A percentile compares a stretch with the other conserved stretches of the same genome.
These are phyloP conservation scores for Theonella swinhoei DNA, from an alignment of 37 sponge, comb jelly and placozoan genomes.

Conservation along the genomic window DNA sequence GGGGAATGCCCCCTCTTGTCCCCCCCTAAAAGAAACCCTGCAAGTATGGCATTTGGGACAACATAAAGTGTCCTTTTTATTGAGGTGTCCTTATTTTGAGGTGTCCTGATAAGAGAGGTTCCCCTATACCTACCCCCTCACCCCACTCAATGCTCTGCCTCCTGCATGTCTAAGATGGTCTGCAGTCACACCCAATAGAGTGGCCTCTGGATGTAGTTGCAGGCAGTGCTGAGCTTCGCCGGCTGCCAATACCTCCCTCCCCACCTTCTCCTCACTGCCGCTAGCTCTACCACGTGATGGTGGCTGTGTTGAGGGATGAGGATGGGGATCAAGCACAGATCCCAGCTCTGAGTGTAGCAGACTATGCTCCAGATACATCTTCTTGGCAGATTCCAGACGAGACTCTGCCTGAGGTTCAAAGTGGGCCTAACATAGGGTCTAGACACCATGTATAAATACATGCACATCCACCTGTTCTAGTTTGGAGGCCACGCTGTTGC, in stretches of 20 bases:
- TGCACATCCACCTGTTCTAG: neutral
- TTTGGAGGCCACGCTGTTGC: neutral
- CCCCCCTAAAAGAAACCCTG: too few species aligned
- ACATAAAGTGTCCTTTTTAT: too few species aligned
- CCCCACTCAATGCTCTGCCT: neutral
- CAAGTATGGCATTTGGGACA: too few species aligned
- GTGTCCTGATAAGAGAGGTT: too few species aligned
- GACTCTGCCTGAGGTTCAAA: slow-evolving; percentile 6
- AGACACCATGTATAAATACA: too few species aligned
- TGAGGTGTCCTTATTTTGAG: too few species aligned
- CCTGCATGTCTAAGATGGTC: slow-evolving; percentile 18
- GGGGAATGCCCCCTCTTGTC: too few species aligned
- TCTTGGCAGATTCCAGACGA: neutral
- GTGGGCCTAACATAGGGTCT: neutral
- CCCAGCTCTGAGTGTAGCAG: slow-evolving; percentile 9
- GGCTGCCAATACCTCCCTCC: neutral
- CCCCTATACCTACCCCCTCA: too few species aligned
- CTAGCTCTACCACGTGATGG: neutral
- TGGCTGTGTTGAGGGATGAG: neutral
- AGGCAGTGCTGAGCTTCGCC: slow-evolving; percentile 44
- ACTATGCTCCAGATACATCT: slow-evolving; percentile 29
- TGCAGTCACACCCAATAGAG: slow-evolving; percentile 9
- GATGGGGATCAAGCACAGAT: neutral
- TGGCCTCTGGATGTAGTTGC: slow-evolving; percentile 3
- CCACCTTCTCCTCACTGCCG: neutral